Evolutionary conservation across 2,888 invertebrate genomes (phyloP).

Genomic region (Phasia obesa): DNA sequence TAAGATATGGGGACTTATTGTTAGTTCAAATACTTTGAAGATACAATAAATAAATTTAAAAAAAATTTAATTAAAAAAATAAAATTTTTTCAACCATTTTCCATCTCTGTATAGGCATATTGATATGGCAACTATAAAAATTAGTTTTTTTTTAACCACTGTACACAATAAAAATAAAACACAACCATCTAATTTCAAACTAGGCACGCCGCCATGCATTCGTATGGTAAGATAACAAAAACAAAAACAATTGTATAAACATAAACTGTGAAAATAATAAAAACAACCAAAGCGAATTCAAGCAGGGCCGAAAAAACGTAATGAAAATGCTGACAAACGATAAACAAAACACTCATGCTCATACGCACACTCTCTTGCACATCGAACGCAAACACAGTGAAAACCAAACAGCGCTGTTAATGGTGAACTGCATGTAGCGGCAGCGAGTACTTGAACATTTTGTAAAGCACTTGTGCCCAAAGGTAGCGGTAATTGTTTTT

Average conservation of each 20-base stretch:
- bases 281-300: conserved; percentile 29
- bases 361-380: not conserved
- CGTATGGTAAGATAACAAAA: conserved; percentile 12
- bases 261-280: conserved; percentile 17
- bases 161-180: conserved; percentile 6
- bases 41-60: no score
- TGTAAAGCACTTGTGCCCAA: not conserved
- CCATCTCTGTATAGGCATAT: not conserved
- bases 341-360: no score
- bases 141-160: conserved; percentile 9
- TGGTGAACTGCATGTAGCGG: not conserved
- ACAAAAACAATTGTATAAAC: conserved; percentile 41
- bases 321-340: conserved; percentile 15
- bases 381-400: not conserved
- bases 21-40: no score
- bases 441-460: conserved; percentile 1
- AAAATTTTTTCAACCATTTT: no score
- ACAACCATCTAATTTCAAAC: not conserved
- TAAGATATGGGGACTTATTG: no score
- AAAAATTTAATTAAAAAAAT: not conserved
- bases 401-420: not conserved
- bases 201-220: not conserved
- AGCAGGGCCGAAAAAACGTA: not conserved
- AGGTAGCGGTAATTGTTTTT: conserved; percentile 34
- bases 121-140: not conserved